These are phyloP conservation scores for Ooceraea biroi DNA, from an alignment of 1,140 invertebrate genomes.

Conservation along the genomic window DNA sequence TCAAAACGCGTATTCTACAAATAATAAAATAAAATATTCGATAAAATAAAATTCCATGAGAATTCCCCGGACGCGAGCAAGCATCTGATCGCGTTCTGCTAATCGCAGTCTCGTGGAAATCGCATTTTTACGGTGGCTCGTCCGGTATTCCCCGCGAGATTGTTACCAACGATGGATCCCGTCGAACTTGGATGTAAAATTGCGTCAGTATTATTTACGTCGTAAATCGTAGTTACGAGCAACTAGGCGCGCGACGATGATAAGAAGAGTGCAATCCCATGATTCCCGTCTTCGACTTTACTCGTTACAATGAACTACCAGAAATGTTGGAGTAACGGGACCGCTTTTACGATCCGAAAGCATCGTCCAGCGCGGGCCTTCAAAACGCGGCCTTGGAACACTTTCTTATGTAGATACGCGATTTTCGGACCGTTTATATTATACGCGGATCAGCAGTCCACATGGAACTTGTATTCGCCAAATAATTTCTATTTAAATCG, in stretches of 20 bases:
- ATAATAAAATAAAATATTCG: too few species aligned
- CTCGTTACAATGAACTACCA: neutral
- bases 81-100: neutral
- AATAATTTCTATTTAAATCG: constrained; percentile 9
- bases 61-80: neutral
- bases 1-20: too few species aligned
- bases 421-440: neutral
- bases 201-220: neutral
- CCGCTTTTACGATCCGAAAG: constrained; percentile 12
- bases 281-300: neutral
- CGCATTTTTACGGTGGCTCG: neutral
- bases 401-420: constrained; percentile 11
- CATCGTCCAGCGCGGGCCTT: neutral
- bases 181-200: constrained; percentile 3
- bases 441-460: neutral
- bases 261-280: neutral
- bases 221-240: neutral
- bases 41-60: neutral
- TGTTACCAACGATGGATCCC: neutral
- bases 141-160: neutral
- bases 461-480: neutral
- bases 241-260: neutral
- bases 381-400: constrained; percentile 34
- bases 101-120: neutral
- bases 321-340: constrained; percentile 31